These are phyloP conservation scores for Alviniconcha strummeri DNA, from an alignment of 2,888 invertebrate genomes.

Conservation along the genomic window DNA sequence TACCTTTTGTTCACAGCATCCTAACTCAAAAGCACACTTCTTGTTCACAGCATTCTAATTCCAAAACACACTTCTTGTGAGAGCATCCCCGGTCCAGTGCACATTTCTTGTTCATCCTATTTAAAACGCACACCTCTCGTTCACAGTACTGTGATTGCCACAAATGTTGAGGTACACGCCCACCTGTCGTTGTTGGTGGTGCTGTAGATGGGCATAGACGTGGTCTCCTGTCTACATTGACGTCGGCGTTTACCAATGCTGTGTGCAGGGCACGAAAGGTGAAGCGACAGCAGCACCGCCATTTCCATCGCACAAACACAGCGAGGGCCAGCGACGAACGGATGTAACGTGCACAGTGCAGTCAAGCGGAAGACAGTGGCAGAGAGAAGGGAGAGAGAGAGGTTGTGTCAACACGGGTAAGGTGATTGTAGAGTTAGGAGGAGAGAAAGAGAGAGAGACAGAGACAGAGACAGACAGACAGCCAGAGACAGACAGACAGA, in stretches of 20 bases:
- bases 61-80: no score
- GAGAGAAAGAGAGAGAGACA: not conserved
- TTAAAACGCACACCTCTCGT: no score
- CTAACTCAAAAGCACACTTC: no score
- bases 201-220: not conserved
- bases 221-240: constrained; percentile 20
- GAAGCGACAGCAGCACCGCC: constrained; percentile 8
- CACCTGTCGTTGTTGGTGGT: not conserved
- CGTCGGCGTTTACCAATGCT: constrained; percentile 20
- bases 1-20: no score
- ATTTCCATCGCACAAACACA: not conserved
- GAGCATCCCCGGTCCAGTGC: no score
- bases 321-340: not conserved
- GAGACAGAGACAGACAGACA: not conserved
- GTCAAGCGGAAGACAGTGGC: not conserved
- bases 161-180: no score
- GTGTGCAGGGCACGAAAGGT: not conserved
- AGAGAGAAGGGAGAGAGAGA: constrained; percentile 8
- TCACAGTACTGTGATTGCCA: no score
- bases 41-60: no score
- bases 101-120: no score
- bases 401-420: not conserved
- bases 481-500: not conserved
- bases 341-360: not conserved
- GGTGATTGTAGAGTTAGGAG: not conserved